phyloP scores from a whole-genome alignment of 1,140 invertebrate genomes.

The Diploscapter pachys region DNA sequence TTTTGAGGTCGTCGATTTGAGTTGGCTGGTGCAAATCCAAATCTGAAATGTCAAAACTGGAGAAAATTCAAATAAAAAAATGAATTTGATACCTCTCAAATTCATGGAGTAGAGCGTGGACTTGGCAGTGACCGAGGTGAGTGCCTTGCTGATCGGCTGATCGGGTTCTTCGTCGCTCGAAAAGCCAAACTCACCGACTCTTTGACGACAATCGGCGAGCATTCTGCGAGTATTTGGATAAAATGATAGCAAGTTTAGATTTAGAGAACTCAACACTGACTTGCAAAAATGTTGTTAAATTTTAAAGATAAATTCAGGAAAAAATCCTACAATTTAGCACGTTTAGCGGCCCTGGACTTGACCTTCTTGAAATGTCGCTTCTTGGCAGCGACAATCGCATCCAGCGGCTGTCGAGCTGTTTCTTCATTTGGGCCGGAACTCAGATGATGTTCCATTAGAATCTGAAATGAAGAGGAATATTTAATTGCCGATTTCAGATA shows the following conservation, averaged over 20 bases:
- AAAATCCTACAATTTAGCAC: constrained; percentile 5
- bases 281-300: not conserved
- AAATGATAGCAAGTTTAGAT: no score
- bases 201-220: not conserved
- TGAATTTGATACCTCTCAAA: not conserved
- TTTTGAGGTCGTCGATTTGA: constrained; percentile 9
- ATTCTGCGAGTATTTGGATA: not conserved
- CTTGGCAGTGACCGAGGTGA: not conserved
- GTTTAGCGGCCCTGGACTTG: constrained; percentile 6
- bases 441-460: not conserved
- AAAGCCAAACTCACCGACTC: constrained; percentile 5
- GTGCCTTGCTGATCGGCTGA: not conserved
- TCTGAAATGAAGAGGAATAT: not conserved
- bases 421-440: not conserved
- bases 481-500: no score
- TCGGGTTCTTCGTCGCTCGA: constrained; percentile 10
- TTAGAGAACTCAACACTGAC: not conserved
- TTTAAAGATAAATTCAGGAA: constrained; percentile 1
- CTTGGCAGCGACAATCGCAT: not conserved
- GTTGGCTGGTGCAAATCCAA: constrained; percentile 6
- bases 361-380: not conserved
- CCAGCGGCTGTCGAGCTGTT: no score
- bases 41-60: not conserved
- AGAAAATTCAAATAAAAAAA: not conserved
- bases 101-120: constrained; percentile 1